phyloP scores from a whole-genome alignment of 2,113 vertebrate species.

The Amazona vittata region DNA sequence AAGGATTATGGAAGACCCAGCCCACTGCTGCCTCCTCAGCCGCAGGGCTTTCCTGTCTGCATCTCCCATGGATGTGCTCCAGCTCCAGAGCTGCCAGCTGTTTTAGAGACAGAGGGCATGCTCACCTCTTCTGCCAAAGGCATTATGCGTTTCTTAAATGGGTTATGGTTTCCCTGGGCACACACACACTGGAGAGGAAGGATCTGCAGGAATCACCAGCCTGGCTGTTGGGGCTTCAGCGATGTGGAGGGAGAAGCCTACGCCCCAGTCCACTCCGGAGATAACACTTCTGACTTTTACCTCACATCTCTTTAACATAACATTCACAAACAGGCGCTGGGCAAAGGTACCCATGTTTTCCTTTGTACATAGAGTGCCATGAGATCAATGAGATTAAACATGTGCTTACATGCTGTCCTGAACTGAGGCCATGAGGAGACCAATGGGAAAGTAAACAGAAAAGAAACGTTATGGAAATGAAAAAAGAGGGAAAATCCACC shows the following conservation, averaged over 20 bases:
- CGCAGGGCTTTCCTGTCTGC: neutral
- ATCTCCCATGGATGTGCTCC: neutral
- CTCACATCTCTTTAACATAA: neutral
- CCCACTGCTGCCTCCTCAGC: neutral
- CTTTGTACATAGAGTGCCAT: neutral
- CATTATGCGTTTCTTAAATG: neutral
- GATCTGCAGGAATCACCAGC: neutral
- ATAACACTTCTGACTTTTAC: neutral
- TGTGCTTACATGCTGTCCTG: slow-evolving; percentile 55
- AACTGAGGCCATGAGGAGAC: slow-evolving; percentile 48
- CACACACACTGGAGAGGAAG: neutral
- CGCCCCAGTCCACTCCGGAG: neutral
- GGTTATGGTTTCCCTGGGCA: neutral
- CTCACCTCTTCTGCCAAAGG: slow-evolving; percentile 22
- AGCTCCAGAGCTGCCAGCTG: neutral
- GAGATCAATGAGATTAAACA: slow-evolving; percentile 59
- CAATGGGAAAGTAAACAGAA: slow-evolving; percentile 57
- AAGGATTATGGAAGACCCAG: neutral
- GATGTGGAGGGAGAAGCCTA: neutral
- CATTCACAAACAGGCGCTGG: neutral
- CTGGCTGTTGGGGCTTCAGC: neutral
- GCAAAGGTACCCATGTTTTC: neutral
- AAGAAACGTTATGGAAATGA: slow-evolving; percentile 58
- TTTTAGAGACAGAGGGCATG: neutral
- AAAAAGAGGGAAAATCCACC: slow-evolving; percentile 32